A percentile compares a stretch with the other conserved stretches of the same genome.
Conservation (phyloP, 2,797 vertebrate species). For the Eleutherodactylus coqui region DNA sequence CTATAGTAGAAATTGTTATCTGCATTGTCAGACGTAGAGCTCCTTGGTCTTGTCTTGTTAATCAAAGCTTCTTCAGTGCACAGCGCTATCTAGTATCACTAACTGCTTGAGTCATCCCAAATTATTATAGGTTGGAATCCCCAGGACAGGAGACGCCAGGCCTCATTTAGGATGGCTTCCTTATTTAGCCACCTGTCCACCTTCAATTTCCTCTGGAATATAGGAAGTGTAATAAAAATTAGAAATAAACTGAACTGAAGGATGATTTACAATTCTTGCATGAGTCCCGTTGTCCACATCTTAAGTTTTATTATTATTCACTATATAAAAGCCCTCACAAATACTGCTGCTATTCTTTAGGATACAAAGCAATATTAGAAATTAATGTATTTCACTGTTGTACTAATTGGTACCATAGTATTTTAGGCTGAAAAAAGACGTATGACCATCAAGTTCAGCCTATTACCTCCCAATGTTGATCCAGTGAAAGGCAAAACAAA, state of each 20-base stretch:
- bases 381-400: too few relatives aligned
- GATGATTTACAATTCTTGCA: not conserved
- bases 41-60: not conserved
- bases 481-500: too few relatives aligned
- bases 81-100: constrained; percentile 43
- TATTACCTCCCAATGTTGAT: too few relatives aligned
- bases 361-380: too few relatives aligned
- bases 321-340: too few relatives aligned
- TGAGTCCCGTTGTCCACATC: too few relatives aligned
- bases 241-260: not conserved
- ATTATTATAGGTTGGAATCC: constrained; percentile 44
- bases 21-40: not conserved
- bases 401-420: too few relatives aligned
- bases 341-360: too few relatives aligned
- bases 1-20: not conserved
- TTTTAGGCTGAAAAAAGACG: too few relatives aligned
- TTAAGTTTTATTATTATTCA: not conserved
- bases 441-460: too few relatives aligned
- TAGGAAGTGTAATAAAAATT: not conserved
- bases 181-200: constrained; percentile 50
- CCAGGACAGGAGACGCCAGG: constrained; percentile 49
- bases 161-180: constrained; percentile 51
- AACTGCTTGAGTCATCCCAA: constrained; percentile 39
- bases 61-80: constrained; percentile 17
- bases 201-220: constrained; percentile 31